Evolutionary conservation across 2,113 vertebrate genomes (phyloP).

Genomic region (Cinclus cinclus): DNA sequence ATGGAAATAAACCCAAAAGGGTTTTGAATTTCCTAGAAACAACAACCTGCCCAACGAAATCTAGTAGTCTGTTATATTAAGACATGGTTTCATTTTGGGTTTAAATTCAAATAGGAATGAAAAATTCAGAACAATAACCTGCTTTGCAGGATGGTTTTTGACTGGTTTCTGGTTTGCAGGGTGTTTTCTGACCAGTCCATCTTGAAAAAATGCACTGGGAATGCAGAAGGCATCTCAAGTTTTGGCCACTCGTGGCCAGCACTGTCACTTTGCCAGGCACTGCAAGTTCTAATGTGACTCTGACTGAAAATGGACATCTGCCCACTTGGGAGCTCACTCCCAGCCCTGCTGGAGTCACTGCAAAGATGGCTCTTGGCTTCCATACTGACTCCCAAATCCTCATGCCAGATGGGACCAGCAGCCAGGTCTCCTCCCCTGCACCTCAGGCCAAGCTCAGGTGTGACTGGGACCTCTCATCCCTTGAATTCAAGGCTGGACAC

Average conservation of each 20-base stretch:
- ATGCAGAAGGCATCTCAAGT: background rate
- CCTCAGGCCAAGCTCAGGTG: background rate
- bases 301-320: background rate
- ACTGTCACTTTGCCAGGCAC: background rate
- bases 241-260: accelerated
- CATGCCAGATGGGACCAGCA: background rate
- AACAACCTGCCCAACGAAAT: background rate
- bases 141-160: background rate
- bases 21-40: background rate
- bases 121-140: background rate
- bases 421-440: background rate
- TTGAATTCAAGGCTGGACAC: background rate
- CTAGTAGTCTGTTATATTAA: background rate
- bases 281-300: background rate
- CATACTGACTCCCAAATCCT: background rate
- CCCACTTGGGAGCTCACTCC: background rate
- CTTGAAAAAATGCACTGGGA: background rate
- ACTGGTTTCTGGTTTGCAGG: background rate
- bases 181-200: background rate
- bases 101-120: background rate
- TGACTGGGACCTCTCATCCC: background rate
- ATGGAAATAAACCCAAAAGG: background rate
- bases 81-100: background rate
- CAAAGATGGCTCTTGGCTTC: background rate
- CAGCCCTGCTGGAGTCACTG: background rate